Evolutionary conservation across 2,797 vertebrate species (phyloP).

Genomic region (Astyanax mexicanus): DNA sequence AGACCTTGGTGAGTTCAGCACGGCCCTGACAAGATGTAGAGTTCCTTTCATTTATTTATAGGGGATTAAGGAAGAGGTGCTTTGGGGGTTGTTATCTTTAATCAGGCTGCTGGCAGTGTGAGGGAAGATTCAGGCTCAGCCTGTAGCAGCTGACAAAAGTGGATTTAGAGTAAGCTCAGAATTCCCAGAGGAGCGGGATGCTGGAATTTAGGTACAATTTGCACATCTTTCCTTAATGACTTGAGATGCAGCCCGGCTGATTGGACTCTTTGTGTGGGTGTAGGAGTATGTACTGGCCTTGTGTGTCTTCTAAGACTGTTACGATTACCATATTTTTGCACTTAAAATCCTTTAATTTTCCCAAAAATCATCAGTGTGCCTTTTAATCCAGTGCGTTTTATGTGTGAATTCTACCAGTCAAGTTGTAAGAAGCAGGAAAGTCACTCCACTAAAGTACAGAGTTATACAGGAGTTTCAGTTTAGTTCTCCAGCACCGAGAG

Average conservation of each 20-base stretch:
- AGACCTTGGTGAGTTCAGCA: constrained; percentile 41
- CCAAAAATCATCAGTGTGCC: no score
- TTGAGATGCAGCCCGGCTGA: neutral
- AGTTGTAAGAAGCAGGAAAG: no score
- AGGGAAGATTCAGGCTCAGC: constrained; percentile 12
- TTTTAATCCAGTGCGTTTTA: no score
- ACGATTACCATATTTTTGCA: no score
- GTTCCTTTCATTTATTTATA: constrained; percentile 42
- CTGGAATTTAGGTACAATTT: constrained; percentile 34
- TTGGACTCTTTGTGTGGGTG: neutral
- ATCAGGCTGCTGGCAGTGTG: constrained; percentile 48
- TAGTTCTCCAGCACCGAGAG: no score
- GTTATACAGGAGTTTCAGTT: no score
- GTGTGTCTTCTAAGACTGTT: neutral
- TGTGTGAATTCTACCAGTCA: no score
- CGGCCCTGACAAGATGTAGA: constrained; percentile 40
- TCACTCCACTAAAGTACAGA: no score
- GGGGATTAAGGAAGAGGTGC: constrained; percentile 41
- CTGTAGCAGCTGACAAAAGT: constrained; percentile 15
- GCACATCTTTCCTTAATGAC: constrained; percentile 24
- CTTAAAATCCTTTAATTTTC: no score
- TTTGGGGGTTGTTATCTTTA: constrained; percentile 54
- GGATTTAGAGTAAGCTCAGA: constrained; percentile 4
- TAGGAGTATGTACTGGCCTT: neutral
- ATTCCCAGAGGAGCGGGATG: neutral